Evolutionary conservation across 1,140 invertebrate species (phyloP), one percentile per base, ranked within the genome.

Genomic region (Hirudo medicinalis): DNA sequence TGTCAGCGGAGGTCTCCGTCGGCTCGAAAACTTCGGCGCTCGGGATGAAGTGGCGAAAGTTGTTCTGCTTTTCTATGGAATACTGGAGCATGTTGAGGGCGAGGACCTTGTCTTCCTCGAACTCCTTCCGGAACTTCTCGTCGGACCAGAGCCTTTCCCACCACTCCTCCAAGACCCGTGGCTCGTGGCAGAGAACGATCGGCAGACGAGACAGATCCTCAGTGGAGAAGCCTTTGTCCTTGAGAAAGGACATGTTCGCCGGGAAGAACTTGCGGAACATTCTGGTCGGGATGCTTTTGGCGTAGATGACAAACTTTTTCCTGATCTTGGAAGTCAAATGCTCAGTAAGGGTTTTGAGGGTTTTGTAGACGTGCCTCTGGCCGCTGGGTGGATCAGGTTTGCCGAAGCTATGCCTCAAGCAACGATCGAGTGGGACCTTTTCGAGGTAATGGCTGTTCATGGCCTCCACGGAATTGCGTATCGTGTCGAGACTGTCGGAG

Each of bases 21-120:
- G 43, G 43, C 11, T 49, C 43, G 43, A 2, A 11, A 5, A 2
- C 11, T 5, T 49, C 43, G 32, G 32, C 6, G 32, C 32, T 6
- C 32, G 32, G 43, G 32, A n/a, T 2, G 67, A 5, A 3, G 20
- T n/a, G 32, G 3, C 67, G 29, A 25, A 68, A 68, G 29, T 68
- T 32, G 5, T 11, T 19, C 2, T 36, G 9, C 29, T 36, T 68
- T 20, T 68, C 67, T 11, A 68, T 29, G 22, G 67, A 68, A n/a
- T 27, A 68, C 67, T 68, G 67, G 29, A 68, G 67, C 20, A 29
- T 15, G 29, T 68, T 29, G 20, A 68, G 32, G 4, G n/a, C 29
- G 6, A 8, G 8, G 20, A 29, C 0, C 67, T 68, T 68, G 32
- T 68, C 32, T 2, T 11, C 20, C 6, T 36, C 9, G 19, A 36